phyloP scores from a whole-genome alignment of 2,888 invertebrate species.

The Lysandra bellargus region DNA sequence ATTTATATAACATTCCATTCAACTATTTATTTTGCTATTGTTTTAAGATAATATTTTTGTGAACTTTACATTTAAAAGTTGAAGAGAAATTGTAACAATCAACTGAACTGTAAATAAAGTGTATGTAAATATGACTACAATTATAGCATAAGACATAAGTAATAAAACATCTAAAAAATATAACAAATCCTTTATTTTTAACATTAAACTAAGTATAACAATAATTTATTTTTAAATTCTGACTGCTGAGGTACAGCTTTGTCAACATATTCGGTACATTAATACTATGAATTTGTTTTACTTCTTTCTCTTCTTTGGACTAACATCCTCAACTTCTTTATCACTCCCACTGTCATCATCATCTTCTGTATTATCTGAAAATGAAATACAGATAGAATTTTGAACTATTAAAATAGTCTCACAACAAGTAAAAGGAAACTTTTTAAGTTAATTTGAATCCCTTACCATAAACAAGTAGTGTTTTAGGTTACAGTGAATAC shows the following conservation, averaged over 20 bases:
- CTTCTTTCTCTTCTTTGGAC: slow-evolving; percentile 54
- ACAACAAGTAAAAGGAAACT: neutral
- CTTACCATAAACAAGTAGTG: neutral
- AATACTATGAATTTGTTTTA: slow-evolving; percentile 34
- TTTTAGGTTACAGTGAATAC: neutral
- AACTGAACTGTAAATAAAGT: slow-evolving; percentile 31
- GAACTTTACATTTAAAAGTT: slow-evolving; percentile 25
- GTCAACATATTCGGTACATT: neutral
- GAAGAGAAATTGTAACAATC: neutral
- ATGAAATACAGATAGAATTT: neutral
- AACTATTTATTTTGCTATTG: slow-evolving; percentile 32
- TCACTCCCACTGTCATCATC: slow-evolving; percentile 47
- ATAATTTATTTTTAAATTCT: neutral
- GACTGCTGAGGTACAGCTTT: too few relatives aligned
- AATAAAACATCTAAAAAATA: slow-evolving; percentile 34
- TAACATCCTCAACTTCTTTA: slow-evolving; percentile 46
- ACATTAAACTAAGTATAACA: neutral
- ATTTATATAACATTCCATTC: slow-evolving; percentile 35
- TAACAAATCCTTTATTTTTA: slow-evolving; percentile 39
- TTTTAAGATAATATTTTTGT: slow-evolving; percentile 21
- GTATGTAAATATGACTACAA: slow-evolving; percentile 42
- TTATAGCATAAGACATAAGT: slow-evolving; percentile 43
- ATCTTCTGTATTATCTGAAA: slow-evolving; percentile 41
- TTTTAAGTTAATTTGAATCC: neutral
- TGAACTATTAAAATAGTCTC: neutral